A percentile compares a stretch with the other conserved stretches of the same genome.
phyloP scores from a whole-genome alignment of 1,140 invertebrate genomes.

The Habropoda laboriosa region DNA sequence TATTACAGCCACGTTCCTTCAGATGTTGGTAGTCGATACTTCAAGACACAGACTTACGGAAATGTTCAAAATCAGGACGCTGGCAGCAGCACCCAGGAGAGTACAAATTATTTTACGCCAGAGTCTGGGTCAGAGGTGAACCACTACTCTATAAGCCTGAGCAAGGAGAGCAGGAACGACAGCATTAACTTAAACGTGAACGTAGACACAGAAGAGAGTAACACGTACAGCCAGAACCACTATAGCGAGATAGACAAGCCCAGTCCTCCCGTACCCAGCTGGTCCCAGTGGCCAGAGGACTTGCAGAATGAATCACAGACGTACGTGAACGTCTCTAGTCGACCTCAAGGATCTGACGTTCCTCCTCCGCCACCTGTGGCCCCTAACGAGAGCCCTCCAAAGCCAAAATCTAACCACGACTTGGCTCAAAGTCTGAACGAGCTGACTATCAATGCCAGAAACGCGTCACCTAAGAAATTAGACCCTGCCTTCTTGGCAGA shows the following conservation, averaged over 20 bases:
- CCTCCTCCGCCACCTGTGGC: conserved; percentile 64
- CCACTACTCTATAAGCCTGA: conserved; percentile 47
- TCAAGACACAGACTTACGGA: conserved; percentile 70
- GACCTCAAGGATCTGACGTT: conserved; percentile 8
- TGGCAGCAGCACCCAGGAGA: conserved; percentile 15
- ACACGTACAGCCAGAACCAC: conserved; percentile 60
- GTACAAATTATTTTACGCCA: conserved; percentile 45
- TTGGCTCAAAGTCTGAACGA: conserved; percentile 74
- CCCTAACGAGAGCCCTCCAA: conserved; percentile 73
- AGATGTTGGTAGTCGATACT: conserved; percentile 64
- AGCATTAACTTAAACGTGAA: conserved; percentile 72
- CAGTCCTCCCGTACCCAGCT: conserved; percentile 49
- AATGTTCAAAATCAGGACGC: conserved; percentile 64
- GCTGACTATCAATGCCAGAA: conserved; percentile 66
- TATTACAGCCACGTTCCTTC: conserved; percentile 80
- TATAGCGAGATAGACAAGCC: conserved; percentile 75
- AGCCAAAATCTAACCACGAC: conserved; percentile 74
- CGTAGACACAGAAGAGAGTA: conserved; percentile 43
- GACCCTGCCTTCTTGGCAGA: conserved; percentile 84
- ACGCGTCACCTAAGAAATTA: conserved; percentile 76
- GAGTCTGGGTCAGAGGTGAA: conserved; percentile 43
- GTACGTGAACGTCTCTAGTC: conserved; percentile 70
- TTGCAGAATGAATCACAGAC: conserved; percentile 62
- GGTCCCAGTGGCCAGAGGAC: conserved; percentile 76
- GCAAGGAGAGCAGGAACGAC: conserved; percentile 57